Evolutionary conservation across 2,888 invertebrate genomes (phyloP).

Genomic region (Notodonta ziczac): DNA sequence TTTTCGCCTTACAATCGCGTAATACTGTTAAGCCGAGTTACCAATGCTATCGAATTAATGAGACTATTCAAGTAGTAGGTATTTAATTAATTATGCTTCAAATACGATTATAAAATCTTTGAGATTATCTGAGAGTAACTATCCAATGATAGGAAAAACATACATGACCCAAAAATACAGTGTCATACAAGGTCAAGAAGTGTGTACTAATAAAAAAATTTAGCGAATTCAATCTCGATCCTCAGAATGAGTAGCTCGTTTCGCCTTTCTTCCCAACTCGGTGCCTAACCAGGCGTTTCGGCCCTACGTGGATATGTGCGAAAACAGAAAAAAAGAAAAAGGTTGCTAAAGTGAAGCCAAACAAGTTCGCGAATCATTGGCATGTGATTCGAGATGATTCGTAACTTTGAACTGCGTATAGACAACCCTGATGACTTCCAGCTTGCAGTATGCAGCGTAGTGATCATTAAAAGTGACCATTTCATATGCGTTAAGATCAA

Average conservation of each 20-base stretch:
- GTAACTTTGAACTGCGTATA: not conserved
- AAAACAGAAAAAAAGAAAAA: not conserved
- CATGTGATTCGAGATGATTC: not conserved
- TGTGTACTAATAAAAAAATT: conserved; percentile 39
- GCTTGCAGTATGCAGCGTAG: too few species aligned
- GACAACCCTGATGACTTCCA: not conserved
- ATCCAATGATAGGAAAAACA: not conserved
- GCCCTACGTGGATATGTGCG: not conserved
- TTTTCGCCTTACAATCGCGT: conserved; percentile 18
- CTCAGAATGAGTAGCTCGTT: conserved; percentile 46
- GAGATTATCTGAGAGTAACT: not conserved
- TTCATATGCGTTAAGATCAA: too few species aligned
- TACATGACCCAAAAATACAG: not conserved
- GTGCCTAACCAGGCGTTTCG: conserved; percentile 13
- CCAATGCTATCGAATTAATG: conserved; percentile 8
- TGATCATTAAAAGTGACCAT: too few species aligned
- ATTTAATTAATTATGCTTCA: too few species aligned
- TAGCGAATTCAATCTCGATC: conserved; percentile 47
- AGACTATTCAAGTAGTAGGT: conserved; percentile 8
- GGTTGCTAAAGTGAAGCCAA: too few species aligned
- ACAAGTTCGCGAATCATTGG: not conserved
- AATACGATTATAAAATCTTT: not conserved
- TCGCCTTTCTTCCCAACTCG: conserved; percentile 33
- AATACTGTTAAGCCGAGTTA: conserved; percentile 10
- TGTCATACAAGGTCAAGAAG: conserved; percentile 1